Conservation (phyloP, 1,140 invertebrate species). For the Ganaspis sp. region DNA sequence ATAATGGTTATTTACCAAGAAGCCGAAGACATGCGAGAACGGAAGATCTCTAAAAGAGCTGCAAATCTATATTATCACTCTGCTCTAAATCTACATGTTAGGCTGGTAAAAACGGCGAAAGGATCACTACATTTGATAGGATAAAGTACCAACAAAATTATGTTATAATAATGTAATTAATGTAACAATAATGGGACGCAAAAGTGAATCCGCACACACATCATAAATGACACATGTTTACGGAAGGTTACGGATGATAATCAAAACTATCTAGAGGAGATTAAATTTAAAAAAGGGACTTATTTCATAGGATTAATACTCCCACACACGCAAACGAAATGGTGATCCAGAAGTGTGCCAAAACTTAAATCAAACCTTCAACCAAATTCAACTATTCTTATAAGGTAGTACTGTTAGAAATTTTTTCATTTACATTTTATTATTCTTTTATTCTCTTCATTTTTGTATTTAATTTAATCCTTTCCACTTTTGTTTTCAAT, state of each 20-base stretch:
- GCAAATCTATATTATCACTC: slow-evolving; percentile 23
- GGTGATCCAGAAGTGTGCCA: slow-evolving; percentile 50
- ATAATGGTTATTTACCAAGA: slow-evolving; percentile 13
- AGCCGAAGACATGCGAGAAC: slow-evolving; percentile 20
- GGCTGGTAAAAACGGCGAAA: slow-evolving; percentile 12
- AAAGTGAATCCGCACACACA: neutral
- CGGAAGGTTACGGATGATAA: slow-evolving; percentile 10
- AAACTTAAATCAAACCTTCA: slow-evolving; percentile 33
- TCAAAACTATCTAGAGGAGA: slow-evolving; percentile 38
- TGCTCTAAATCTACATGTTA: slow-evolving; percentile 24
- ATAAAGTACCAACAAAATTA: neutral
- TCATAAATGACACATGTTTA: slow-evolving; percentile 1
- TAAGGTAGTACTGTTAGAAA: neutral
- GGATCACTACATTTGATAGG: neutral
- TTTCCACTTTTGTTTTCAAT: too few species aligned
- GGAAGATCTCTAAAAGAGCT: neutral
- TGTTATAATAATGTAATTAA: neutral
- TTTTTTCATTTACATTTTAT: neutral
- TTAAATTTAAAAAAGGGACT: slow-evolving; percentile 41
- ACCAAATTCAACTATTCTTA: slow-evolving; percentile 15
- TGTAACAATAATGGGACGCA: neutral
- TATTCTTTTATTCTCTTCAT: neutral
- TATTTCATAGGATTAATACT: slow-evolving; percentile 50
- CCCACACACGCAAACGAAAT: slow-evolving; percentile 65
- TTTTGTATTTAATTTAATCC: too few species aligned